phyloP scores from a whole-genome alignment of 2,113 vertebrate genomes.

The Syngnathus typhle region DNA sequence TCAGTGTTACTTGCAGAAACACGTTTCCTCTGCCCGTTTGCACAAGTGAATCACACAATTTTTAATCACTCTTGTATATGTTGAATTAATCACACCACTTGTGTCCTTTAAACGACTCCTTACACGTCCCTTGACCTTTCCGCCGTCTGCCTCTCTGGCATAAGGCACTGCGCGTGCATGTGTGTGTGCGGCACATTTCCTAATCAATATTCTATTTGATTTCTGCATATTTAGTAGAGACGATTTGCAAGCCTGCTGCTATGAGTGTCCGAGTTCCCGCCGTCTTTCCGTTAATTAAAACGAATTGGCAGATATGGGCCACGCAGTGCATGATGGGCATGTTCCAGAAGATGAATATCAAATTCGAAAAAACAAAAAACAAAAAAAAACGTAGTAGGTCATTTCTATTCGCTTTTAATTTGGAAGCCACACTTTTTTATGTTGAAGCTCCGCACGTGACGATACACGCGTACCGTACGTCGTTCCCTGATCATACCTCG shows the following conservation, averaged over 20 bases:
- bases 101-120: background rate
- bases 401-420: background rate
- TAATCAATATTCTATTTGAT: constrained; percentile 51
- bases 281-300: constrained; percentile 73
- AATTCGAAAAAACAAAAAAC: background rate
- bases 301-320: constrained; percentile 60
- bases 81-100: background rate
- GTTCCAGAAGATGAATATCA: background rate
- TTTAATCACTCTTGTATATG: background rate
- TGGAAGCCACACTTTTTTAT: background rate
- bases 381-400: background rate
- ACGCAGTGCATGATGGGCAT: background rate
- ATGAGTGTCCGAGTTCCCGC: constrained; percentile 65
- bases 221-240: constrained; percentile 57
- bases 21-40: background rate
- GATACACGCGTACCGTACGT: background rate
- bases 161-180: background rate
- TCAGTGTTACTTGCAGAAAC: constrained; percentile 40
- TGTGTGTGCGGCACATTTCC: constrained; percentile 8
- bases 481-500: constrained; percentile 15
- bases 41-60: background rate
- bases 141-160: constrained; percentile 4
- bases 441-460: background rate
- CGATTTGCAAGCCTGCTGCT: constrained; percentile 50
- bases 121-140: constrained; percentile 13